These are phyloP conservation scores for Apis laboriosa DNA, from an alignment of 1,140 invertebrate species.

Conservation along the genomic window DNA sequence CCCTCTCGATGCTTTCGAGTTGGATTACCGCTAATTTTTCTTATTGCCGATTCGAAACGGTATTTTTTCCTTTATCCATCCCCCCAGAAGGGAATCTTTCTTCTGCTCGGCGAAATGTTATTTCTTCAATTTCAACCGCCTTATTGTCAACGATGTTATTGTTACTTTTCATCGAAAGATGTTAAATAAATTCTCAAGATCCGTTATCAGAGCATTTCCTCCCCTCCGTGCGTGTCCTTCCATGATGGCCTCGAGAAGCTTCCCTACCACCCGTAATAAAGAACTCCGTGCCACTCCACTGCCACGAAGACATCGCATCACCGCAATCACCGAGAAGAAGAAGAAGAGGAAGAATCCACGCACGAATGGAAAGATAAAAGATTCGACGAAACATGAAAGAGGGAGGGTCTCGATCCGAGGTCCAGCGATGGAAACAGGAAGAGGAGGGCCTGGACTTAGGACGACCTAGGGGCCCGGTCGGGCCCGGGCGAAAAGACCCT, in stretches of 20 bases:
- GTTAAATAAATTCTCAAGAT: no score
- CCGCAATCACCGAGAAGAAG: neutral
- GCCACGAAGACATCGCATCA: neutral
- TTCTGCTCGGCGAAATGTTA: no score
- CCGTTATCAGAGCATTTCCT: no score
- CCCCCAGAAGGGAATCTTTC: no score
- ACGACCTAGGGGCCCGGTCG: constrained; percentile 10
- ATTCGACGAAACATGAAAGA: constrained; percentile 51
- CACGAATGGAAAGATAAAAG: constrained; percentile 18
- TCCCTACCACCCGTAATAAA: neutral
- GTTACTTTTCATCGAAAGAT: no score
- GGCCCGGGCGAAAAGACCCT: constrained; percentile 40
- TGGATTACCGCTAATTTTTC: no score
- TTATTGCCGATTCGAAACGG: no score
- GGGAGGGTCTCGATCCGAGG: constrained; percentile 1
- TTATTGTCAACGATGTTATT: neutral
- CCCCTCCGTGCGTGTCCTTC: no score
- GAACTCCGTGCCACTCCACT: neutral
- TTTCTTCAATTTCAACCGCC: no score
- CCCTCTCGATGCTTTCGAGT: no score
- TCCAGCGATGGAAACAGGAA: constrained; percentile 26
- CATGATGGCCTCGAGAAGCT: no score
- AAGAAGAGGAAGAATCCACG: constrained; percentile 13
- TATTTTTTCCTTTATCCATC: no score
- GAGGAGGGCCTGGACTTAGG: neutral